Conservation (phyloP, 2,113 vertebrate genomes). For the Dinomys branickii region DNA sequence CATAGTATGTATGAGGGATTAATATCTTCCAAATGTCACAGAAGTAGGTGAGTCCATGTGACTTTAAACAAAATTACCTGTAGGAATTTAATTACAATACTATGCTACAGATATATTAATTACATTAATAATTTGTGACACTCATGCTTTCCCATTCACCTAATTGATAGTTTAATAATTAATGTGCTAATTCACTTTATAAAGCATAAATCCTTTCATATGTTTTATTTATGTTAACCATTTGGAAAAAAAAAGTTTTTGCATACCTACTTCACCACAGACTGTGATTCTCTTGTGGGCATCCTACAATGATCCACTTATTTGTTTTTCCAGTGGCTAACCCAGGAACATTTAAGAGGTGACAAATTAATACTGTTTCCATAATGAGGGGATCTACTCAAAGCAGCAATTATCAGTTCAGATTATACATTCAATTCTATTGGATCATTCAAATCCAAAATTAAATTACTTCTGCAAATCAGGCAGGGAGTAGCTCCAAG, state of each 20-base stretch:
- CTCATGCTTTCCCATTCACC: too few relatives aligned
- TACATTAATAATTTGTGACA: too few relatives aligned
- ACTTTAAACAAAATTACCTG: slow-evolving; percentile 6
- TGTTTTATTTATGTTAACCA: too few relatives aligned
- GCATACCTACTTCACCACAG: neutral
- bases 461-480: slow-evolving; percentile 39
- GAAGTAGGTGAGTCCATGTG: neutral
- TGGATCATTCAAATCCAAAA: slow-evolving; percentile 27
- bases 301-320: neutral
- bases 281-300: neutral
- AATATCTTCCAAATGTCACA: neutral
- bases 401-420: neutral
- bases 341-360: neutral
- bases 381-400: neutral
- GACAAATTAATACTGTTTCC: slow-evolving; percentile 37
- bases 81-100: too few relatives aligned
- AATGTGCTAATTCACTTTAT: too few relatives aligned
- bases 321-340: neutral
- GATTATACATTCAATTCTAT: neutral
- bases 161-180: too few relatives aligned
- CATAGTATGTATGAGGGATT: neutral
- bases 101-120: too few relatives aligned
- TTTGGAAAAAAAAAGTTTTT: neutral
- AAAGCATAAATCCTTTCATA: too few relatives aligned
- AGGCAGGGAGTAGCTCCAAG: neutral